Evolutionary conservation across 2,888 invertebrate genomes (phyloP), one percentile per base, ranked within the genome.

Genomic region (Aradus depressus): DNA sequence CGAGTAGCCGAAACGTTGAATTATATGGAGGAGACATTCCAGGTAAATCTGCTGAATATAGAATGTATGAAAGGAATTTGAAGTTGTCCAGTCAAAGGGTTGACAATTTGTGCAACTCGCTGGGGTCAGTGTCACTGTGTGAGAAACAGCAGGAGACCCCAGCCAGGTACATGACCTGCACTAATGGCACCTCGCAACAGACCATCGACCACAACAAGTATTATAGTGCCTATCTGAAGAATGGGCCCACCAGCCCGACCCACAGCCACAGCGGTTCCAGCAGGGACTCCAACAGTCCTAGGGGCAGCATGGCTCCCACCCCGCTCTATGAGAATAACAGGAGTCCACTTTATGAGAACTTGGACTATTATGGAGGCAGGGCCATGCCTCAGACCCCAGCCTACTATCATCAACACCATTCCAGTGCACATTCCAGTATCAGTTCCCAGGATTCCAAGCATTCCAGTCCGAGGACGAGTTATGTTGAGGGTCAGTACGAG

Each of bases 11-110:
- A 23, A 14, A 16, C 21, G 14, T 16, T 12, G 47, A 47, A 8
- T 37, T 38, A 37, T 47, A 37, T 19, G 16, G 4, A 19, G 18
- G 12, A 31, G 50, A 28, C 26, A 22, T 26, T 14, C 25, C 6
- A 19, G 38, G 14, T 21, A 44, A 44, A 31, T 10, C 35, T 23
- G 32, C 37, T 23, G 47, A 47, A 26, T 47, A 47, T 16, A 47
- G 35, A 26, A n/a, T n/a, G 5, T 47, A 14, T 47, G 47, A 47
- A n/a, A 22, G 35, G 3, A 47, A 38, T 38, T 81, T 83, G 8
- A 83, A 85, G 65, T 86, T 80, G 65, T 81, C 83, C 37, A 81
- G 82, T 31, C 82, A 84, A 44, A 84, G 83, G 64, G 77, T 83
- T 6, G 81, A 82, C 63, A 75, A 75, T 44, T 73, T 78, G 56